A percentile compares a stretch with the other conserved stretches of the same genome.
Conservation (phyloP, 53 echinoderm and acorn worm species). For the Arbacia lixula region DNA sequence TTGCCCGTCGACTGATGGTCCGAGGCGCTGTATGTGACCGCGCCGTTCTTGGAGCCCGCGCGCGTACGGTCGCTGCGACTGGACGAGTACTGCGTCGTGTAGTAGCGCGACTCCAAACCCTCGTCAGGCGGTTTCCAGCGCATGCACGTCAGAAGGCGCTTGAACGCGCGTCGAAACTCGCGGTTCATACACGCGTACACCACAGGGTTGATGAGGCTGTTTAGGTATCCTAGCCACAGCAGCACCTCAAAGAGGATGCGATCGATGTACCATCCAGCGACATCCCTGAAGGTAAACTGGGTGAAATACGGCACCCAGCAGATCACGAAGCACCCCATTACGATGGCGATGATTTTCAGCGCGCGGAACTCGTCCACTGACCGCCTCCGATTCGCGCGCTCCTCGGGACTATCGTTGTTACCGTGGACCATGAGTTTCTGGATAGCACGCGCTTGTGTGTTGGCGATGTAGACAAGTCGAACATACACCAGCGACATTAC, state of each 20-base stretch:
- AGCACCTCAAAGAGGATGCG: slow-evolving; percentile 56
- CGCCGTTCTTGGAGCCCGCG: slow-evolving; percentile 29
- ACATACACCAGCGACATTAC: slow-evolving; percentile 79
- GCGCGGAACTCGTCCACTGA: slow-evolving; percentile 90
- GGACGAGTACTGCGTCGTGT: slow-evolving; percentile 34
- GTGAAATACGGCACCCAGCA: slow-evolving; percentile 98
- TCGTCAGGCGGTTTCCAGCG: slow-evolving; percentile 26
- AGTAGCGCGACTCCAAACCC: background rate
- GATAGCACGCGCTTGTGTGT: slow-evolving; percentile 85
- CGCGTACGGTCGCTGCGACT: slow-evolving; percentile 16
- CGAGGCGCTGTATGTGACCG: slow-evolving; percentile 10
- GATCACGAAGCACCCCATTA: slow-evolving; percentile 90
- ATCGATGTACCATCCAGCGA: slow-evolving; percentile 51
- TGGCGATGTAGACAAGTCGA: slow-evolving; percentile 79
- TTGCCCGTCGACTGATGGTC: slow-evolving; percentile 17
- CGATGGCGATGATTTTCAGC: slow-evolving; percentile 91
- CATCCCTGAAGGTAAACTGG: slow-evolving; percentile 75
- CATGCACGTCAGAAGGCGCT: slow-evolving; percentile 61
- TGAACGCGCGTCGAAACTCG: slow-evolving; percentile 90
- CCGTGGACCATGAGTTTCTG: slow-evolving; percentile 66
- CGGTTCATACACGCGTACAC: slow-evolving; percentile 84
- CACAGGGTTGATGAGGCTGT: slow-evolving; percentile 82
- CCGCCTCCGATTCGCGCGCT: slow-evolving; percentile 61
- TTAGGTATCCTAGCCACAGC: slow-evolving; percentile 92
- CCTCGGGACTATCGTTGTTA: slow-evolving; percentile 34